phyloP scores from a whole-genome alignment of 2,888 invertebrate species.

The Agrilus biguttatus region DNA sequence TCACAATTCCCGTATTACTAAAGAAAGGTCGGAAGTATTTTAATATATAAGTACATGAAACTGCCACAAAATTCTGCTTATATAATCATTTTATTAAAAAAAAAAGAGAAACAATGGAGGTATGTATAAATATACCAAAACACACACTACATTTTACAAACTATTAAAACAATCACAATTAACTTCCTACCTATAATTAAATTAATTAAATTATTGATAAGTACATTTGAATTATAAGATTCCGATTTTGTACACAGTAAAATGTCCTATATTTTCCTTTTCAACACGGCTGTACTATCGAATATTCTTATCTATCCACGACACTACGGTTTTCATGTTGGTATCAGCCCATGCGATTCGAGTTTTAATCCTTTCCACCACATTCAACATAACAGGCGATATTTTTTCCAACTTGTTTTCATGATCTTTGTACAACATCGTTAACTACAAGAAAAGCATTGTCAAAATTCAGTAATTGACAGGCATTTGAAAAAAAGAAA shows the following conservation, averaged over 20 bases:
- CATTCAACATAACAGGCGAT: constrained; percentile 21
- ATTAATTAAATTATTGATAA: no score
- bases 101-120: background rate
- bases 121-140: background rate
- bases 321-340: constrained; percentile 21
- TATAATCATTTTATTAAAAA: constrained; percentile 1
- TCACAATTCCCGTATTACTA: no score
- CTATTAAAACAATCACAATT: no score
- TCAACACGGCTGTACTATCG: no score
- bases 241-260: no score
- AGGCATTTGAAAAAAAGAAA: no score
- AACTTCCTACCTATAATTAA: no score
- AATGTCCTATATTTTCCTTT: no score
- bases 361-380: constrained; percentile 26
- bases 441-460: constrained; percentile 24
- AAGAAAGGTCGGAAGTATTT: no score
- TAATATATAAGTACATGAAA: no score
- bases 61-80: no score
- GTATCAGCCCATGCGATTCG: constrained; percentile 24
- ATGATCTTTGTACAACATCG: constrained; percentile 24
- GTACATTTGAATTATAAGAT: no score
- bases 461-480: constrained; percentile 2
- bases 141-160: background rate
- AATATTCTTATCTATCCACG: constrained; percentile 15
- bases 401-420: constrained; percentile 22